phyloP scores from a whole-genome alignment of 1,140 invertebrate genomes.

The Cyclargus thomasi region DNA sequence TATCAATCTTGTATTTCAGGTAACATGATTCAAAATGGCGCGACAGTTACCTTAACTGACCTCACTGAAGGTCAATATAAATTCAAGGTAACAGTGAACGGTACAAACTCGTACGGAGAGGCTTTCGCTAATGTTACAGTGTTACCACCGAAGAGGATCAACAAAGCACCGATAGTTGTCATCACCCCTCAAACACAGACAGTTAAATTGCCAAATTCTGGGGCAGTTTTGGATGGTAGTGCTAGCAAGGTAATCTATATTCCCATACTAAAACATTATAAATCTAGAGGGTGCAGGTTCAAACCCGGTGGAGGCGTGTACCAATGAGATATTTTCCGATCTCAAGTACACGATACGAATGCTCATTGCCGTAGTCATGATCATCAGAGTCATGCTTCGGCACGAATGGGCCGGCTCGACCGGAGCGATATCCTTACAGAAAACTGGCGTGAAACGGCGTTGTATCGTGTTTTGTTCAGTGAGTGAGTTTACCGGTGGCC shows the following conservation, averaged over 20 bases:
- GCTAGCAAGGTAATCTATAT: conserved; percentile 76
- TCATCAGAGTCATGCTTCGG: no score
- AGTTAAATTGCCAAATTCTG: conserved; percentile 91
- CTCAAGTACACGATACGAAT: no score
- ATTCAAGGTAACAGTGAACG: conserved; percentile 88
- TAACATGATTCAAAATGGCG: conserved; percentile 90
- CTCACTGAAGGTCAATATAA: conserved; percentile 90
- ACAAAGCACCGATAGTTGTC: conserved; percentile 89
- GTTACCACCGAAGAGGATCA: conserved; percentile 88
- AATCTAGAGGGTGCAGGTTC: no score
- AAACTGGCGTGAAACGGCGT: no score
- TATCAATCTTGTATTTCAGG: conserved; percentile 53
- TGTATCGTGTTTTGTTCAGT: no score
- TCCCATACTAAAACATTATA: no score
- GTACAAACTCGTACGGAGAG: conserved; percentile 87
- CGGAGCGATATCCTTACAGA: no score
- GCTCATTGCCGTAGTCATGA: no score
- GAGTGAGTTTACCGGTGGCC: no score
- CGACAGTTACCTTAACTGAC: conserved; percentile 84
- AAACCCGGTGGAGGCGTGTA: no score
- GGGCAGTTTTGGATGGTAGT: conserved; percentile 91
- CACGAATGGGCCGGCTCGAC: no score
- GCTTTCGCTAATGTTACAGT: conserved; percentile 95
- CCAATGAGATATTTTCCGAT: no score
- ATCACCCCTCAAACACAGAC: conserved; percentile 89